Evolutionary conservation across 2,113 vertebrate species (phyloP).

Genomic region (Hoplias malabaricus): DNA sequence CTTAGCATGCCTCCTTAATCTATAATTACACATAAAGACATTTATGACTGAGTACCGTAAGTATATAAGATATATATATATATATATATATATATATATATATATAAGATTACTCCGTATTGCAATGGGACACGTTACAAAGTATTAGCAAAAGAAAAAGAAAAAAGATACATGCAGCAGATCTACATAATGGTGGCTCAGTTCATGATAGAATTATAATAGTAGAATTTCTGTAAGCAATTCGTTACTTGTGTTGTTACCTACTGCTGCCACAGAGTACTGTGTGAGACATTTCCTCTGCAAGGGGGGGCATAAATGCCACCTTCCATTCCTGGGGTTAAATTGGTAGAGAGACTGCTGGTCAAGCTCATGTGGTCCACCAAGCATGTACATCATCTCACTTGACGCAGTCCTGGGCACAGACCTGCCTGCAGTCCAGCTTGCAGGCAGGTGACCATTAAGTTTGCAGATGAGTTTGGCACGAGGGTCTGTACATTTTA

Average conservation of each 20-base stretch:
- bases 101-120: too few species aligned
- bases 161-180: too few species aligned
- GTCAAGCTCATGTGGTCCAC: conserved; percentile 82
- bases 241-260: conserved; percentile 67
- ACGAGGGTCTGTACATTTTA: conserved; percentile 68
- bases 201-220: neutral
- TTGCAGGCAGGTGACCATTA: conserved; percentile 73
- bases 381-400: conserved; percentile 81
- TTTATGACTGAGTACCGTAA: too few species aligned
- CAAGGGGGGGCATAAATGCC: conserved; percentile 80
- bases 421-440: conserved; percentile 71
- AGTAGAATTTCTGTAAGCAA: neutral
- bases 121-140: too few species aligned
- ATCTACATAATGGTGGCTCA: too few species aligned
- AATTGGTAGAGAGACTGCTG: conserved; percentile 81
- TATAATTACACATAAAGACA: too few species aligned
- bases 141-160: too few species aligned
- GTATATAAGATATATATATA: too few species aligned
- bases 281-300: conserved; percentile 84
- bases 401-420: conserved; percentile 63
- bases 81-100: too few species aligned
- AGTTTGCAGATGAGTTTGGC: conserved; percentile 75
- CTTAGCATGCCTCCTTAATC: too few species aligned
- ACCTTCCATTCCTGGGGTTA: conserved; percentile 77
- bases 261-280: conserved; percentile 84